Evolutionary conservation across 2,888 invertebrate species (phyloP), one percentile per base, ranked within the genome.

Genomic region (Kuschelorhynchus macadamiae): DNA sequence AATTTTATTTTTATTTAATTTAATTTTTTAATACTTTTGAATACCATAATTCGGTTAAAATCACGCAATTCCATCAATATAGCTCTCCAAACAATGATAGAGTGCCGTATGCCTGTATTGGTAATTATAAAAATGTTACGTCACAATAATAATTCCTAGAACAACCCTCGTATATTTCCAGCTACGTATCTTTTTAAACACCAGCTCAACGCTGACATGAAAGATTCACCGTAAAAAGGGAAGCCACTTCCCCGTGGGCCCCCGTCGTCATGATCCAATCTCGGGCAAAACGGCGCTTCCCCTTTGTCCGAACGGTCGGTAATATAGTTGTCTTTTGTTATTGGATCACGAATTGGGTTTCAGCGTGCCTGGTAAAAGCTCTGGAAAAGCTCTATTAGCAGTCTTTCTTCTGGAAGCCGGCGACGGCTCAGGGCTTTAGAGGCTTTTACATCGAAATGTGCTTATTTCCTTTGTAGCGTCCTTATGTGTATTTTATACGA

Each of bases 311-410:
- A 82, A 81, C 81, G 79, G 82, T 79, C 83, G 83, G 83, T 84
- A 83, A 84, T 84, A 84, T 82, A 82, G 83, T 84, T 84, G 83
- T 84, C 83, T 84, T 84, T 84, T 84, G 84, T 84, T 84, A 84
- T 84, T 84, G 84, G 83, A 84, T 84, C 84, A 84, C 83, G 84
- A 84, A 84, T 84, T 82, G 83, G 83, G 83, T 84, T 84, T 82
- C 82, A 80, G 80, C 81, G 82, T 80, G 82, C 79, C 80, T 80
- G 81, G 83, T 82, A 81, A 84, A 83, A 83, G 83, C 83, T 79
- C 78, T 79, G 82, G 69, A 71, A 83, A 83, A 84, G 83, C 84
- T 84, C 84, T 84, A 84, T 84, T 84, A 84, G 83, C 83, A 82
- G 83, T 84, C 84, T 83, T 83, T 84, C 83, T 83, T 83, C 81